Base-by-base conservation (phyloP, 2,888 invertebrate genomes). In the Pseudeuparius sepicola region DNA sequence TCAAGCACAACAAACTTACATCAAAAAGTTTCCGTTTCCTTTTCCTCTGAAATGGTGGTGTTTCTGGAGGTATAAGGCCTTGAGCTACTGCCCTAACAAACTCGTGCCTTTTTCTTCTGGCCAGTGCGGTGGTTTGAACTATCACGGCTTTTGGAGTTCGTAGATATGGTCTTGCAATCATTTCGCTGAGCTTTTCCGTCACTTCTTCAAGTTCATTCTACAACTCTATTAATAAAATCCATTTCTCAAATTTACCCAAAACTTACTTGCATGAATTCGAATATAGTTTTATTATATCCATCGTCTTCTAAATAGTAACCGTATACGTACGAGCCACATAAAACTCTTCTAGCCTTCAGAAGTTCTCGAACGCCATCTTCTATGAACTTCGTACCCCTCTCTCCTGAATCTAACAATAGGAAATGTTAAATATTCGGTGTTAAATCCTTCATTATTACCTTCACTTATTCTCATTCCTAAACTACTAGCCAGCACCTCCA, bases 271-370 rank as follows among this genome's bases (percentile, higher is more conserved):
- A 78, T 74, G 48, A 73, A 74, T 55, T 77, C 76, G 56, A 76
- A 77, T 38, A 77, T 75, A 24, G 70, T 68, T 56, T 73, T 73
- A 52, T 74, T 74, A 51, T 74, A 73, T 4, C 74, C 73, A 50
- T 70, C 68, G 45, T 75, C 75, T 52, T 73, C 71, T 30, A 78
- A 56, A 52, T 75, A 77, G 55, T 71, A 78, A 6, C 75, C 77
- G 53, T 75, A 76, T n/a, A 75, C 75, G 52, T 77, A 77, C 4
- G 75, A 74, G 25, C 74, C 76, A 53, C 75, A 74, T 3, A 78
- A 56, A 11, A 77, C 73, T 38, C 73, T 57, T 33, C 77, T 57
- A 2, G 74, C 70, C 56, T 75, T 75, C 18, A 76, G 54, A 30
- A 78, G 57, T 53, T 77, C 76, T 37, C 71, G 59, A 3, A 77